phyloP scores from a whole-genome alignment of 2,888 invertebrate species.

The Epistrophe eligans region DNA sequence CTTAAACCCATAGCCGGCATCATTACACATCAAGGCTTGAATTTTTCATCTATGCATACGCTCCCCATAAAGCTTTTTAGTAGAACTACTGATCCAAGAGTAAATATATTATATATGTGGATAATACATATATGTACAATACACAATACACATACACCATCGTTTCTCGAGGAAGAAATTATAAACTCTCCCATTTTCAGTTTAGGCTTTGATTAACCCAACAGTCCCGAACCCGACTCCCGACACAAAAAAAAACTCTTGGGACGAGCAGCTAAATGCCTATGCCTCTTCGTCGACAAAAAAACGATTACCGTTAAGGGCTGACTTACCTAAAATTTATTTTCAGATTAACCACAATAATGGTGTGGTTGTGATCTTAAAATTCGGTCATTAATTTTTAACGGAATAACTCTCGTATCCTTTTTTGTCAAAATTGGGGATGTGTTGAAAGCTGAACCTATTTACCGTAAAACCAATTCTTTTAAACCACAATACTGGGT shows the following conservation, averaged over 20 bases:
- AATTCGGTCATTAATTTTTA: constrained; percentile 75
- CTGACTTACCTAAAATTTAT: constrained; percentile 57
- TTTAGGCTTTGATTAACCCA: constrained; percentile 67
- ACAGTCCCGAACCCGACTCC: constrained; percentile 34
- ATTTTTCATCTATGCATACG: background rate
- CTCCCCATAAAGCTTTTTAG: background rate
- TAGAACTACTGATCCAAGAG: constrained; percentile 47
- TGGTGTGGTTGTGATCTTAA: constrained; percentile 65
- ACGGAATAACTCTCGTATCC: constrained; percentile 66
- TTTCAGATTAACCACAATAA: constrained; percentile 50
- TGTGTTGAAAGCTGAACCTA: constrained; percentile 67
- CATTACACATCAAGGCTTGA: background rate
- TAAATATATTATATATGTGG: background rate
- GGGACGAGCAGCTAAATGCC: constrained; percentile 47
- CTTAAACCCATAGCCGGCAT: background rate
- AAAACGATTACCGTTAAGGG: constrained; percentile 10
- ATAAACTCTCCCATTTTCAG: constrained; percentile 47
- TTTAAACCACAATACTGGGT: constrained; percentile 53
- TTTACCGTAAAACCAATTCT: constrained; percentile 73
- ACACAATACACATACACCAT: constrained; percentile 10
- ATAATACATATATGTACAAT: background rate
- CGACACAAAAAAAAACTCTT: background rate
- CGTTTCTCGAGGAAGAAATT: constrained; percentile 35
- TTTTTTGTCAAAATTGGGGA: constrained; percentile 30
- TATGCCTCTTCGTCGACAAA: background rate